phyloP scores from a whole-genome alignment of 92 coral and sea anemone genomes.

The Scolanthus callimorphus region DNA sequence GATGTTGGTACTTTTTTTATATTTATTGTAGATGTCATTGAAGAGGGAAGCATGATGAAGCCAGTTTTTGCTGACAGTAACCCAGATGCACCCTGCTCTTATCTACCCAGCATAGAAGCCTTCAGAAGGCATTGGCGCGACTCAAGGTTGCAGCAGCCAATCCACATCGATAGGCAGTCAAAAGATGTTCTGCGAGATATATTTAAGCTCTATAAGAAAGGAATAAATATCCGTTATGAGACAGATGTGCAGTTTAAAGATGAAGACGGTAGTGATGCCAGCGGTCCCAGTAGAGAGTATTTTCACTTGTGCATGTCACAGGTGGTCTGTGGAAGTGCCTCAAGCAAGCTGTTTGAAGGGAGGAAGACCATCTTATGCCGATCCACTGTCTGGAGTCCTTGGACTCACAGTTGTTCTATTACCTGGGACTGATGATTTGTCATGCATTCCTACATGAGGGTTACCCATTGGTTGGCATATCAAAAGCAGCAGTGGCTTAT shows the following conservation, averaged over 20 bases:
- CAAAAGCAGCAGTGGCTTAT: constrained; percentile 46
- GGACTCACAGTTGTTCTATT: constrained; percentile 39
- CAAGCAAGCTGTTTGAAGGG: constrained; percentile 41
- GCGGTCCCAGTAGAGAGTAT: constrained; percentile 51
- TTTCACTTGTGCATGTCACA: constrained; percentile 28
- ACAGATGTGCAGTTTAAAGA: constrained; percentile 47
- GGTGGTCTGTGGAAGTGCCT: constrained; percentile 22
- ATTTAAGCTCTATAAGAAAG: constrained; percentile 39
- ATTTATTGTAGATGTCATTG: too few relatives aligned
- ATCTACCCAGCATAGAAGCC: too few relatives aligned
- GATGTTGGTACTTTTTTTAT: too few relatives aligned
- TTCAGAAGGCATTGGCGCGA: constrained; percentile 12
- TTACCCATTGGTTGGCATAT: constrained; percentile 43
- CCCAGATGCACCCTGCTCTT: too few relatives aligned
- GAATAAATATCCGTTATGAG: constrained; percentile 7
- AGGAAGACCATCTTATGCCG: constrained; percentile 43
- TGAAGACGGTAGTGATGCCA: constrained; percentile 53
- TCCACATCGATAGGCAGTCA: constrained; percentile 28
- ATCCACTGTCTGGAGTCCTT: constrained; percentile 36
- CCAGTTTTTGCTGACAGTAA: too few relatives aligned
- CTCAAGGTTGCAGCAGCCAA: constrained; percentile 11
- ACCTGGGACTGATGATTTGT: constrained; percentile 37
- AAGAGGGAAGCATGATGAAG: too few relatives aligned
- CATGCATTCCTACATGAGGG: constrained; percentile 51
- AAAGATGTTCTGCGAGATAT: constrained; percentile 24